Percentiles rank a stretch among this genome's conserved stretches.
These are phyloP conservation scores for Anorthoa munda DNA, from an alignment of 2,888 invertebrate genomes.

Conservation along the genomic window DNA sequence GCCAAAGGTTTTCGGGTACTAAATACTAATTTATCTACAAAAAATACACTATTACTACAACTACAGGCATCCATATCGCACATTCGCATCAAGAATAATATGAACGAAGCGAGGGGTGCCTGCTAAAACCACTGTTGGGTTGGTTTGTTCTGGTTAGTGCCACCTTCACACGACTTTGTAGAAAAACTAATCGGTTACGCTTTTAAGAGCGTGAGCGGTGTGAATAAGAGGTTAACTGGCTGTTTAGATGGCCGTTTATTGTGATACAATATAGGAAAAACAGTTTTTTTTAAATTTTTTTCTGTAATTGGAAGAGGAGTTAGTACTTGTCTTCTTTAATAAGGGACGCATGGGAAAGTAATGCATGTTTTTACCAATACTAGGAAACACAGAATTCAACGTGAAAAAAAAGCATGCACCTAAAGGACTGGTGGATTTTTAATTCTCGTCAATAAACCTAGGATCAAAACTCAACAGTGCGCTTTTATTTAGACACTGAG, in stretches of 20 bases:
- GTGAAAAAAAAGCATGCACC: too few species aligned
- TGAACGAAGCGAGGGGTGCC: slow-evolving; percentile 48
- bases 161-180: slow-evolving; percentile 59
- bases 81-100: slow-evolving; percentile 20
- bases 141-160: slow-evolving; percentile 65
- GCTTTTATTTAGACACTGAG: too few species aligned
- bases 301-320: neutral
- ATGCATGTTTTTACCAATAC: too few species aligned
- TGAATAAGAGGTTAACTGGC: slow-evolving; percentile 4
- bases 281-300: too few species aligned
- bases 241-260: neutral
- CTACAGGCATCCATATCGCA: slow-evolving; percentile 7
- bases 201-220: slow-evolving; percentile 15
- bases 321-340: neutral
- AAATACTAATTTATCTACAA: neutral
- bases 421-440: too few species aligned
- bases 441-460: too few species aligned
- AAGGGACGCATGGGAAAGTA: too few species aligned
- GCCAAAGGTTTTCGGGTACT: neutral
- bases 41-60: too few species aligned
- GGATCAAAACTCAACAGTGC: too few species aligned
- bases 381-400: too few species aligned
- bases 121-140: slow-evolving; percentile 40
- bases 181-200: slow-evolving; percentile 55
- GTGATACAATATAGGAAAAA: too few species aligned